A percentile compares a stretch with the other conserved stretches of the same genome.
Conservation (phyloP, 2,113 vertebrate species). For the Lamprologus lemairii region DNA sequence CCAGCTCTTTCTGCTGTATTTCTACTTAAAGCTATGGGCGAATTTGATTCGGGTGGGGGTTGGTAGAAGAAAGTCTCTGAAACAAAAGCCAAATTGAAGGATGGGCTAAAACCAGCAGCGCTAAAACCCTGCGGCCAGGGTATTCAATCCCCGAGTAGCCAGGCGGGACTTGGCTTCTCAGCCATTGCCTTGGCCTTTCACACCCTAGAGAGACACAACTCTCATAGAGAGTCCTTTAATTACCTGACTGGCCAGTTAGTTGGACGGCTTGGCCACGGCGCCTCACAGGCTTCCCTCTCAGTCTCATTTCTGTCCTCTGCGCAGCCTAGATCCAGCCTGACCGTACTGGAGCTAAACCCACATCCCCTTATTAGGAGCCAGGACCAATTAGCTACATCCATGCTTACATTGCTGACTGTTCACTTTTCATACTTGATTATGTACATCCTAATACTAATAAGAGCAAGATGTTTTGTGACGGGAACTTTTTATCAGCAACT, state of each 20-base stretch:
- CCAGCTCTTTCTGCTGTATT: conserved; percentile 61
- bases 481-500: conserved; percentile 28
- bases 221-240: conserved; percentile 29
- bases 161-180: conserved; percentile 27
- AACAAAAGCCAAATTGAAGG: conserved; percentile 64
- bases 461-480: conserved; percentile 43
- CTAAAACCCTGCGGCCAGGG: conserved; percentile 39
- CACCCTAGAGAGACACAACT: conserved; percentile 13
- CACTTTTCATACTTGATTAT: conserved; percentile 23
- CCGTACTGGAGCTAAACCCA: conserved; percentile 41
- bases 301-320: conserved; percentile 14
- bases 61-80: conserved; percentile 1
- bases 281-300: conserved; percentile 46
- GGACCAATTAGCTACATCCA: conserved; percentile 47
- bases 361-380: conserved; percentile 50
- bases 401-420: conserved; percentile 39
- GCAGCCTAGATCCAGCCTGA: conserved; percentile 8
- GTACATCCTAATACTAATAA: conserved; percentile 32
- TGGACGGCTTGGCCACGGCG: conserved; percentile 5
- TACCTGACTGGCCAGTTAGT: conserved; percentile 34
- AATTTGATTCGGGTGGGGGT: conserved; percentile 16
- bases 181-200: conserved; percentile 12
- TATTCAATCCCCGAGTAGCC: conserved; percentile 17
- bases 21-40: conserved; percentile 57
- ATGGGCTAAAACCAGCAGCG: conserved; percentile 61